These are phyloP conservation scores for Oasisia sp. DNA, from an alignment of 2,888 invertebrate genomes.

Conservation along the genomic window DNA sequence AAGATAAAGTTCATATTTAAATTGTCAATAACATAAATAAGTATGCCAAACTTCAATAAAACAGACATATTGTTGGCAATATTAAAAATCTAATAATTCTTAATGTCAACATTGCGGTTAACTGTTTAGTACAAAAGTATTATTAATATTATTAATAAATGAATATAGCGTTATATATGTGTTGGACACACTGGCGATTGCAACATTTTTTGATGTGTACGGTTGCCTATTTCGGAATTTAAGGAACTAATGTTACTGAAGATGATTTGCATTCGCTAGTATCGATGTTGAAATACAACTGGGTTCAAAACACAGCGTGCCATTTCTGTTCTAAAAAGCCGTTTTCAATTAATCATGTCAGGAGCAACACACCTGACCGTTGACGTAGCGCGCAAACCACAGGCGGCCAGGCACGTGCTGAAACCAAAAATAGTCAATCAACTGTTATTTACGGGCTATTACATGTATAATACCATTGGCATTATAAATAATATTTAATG, in stretches of 20 bases:
- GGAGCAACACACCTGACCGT: constrained; percentile 63
- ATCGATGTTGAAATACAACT: constrained; percentile 13
- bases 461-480: background rate
- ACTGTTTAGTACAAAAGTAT: too few species aligned
- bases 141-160: too few species aligned
- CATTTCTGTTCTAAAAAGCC: background rate
- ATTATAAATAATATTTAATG: background rate
- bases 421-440: constrained; percentile 34
- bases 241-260: background rate
- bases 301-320: background rate
- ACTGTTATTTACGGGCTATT: background rate
- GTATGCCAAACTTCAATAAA: background rate
- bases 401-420: constrained; percentile 70
- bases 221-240: background rate
- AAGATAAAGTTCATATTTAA: too few species aligned
- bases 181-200: background rate
- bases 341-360: background rate
- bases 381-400: constrained; percentile 78
- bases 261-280: background rate
- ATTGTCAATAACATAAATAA: background rate
- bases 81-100: background rate
- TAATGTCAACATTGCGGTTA: too few species aligned
- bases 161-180: background rate
- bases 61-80: background rate
- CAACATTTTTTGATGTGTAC: background rate